phyloP scores from a whole-genome alignment of 1,140 invertebrate species.

The Liolophura sinensis region DNA sequence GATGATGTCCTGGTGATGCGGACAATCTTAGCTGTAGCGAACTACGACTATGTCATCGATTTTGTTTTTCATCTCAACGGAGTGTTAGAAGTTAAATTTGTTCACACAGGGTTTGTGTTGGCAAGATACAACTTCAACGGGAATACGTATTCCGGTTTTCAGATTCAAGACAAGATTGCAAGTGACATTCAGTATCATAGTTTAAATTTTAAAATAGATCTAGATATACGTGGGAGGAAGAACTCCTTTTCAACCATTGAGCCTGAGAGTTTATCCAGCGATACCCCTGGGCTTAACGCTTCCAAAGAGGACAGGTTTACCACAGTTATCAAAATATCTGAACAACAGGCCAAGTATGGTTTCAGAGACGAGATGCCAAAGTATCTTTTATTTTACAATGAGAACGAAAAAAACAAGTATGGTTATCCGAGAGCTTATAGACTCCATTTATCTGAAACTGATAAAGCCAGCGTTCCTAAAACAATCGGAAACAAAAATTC shows the following conservation, averaged over 20 bases:
- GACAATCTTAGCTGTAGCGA: constrained; percentile 20
- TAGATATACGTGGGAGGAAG: constrained; percentile 29
- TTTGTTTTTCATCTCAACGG: constrained; percentile 33
- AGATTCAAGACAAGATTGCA: constrained; percentile 14
- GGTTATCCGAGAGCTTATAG: constrained; percentile 24
- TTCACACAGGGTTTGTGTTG: constrained; percentile 34
- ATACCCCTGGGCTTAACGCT: too few species aligned
- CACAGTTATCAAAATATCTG: constrained; percentile 21
- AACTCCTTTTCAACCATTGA: constrained; percentile 13
- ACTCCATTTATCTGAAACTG: constrained; percentile 10
- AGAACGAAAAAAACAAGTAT: constrained; percentile 19
- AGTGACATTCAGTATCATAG: constrained; percentile 19
- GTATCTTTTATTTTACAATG: constrained; percentile 34
- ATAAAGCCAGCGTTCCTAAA: constrained; percentile 14
- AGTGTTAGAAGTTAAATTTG: constrained; percentile 22
- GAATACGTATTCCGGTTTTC: constrained; percentile 22
- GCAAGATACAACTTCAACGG: constrained; percentile 12
- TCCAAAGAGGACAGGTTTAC: constrained; percentile 11
- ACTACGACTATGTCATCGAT: constrained; percentile 38
- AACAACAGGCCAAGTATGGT: constrained; percentile 26
- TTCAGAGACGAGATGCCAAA: constrained; percentile 30
- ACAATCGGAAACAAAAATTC: constrained; percentile 29
- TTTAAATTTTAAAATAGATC: constrained; percentile 41
- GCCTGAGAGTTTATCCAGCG: too few species aligned
- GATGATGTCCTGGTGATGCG: constrained; percentile 25